Conservation (phyloP, 2,113 vertebrate genomes). For the Aspidoscelis tigris region DNA sequence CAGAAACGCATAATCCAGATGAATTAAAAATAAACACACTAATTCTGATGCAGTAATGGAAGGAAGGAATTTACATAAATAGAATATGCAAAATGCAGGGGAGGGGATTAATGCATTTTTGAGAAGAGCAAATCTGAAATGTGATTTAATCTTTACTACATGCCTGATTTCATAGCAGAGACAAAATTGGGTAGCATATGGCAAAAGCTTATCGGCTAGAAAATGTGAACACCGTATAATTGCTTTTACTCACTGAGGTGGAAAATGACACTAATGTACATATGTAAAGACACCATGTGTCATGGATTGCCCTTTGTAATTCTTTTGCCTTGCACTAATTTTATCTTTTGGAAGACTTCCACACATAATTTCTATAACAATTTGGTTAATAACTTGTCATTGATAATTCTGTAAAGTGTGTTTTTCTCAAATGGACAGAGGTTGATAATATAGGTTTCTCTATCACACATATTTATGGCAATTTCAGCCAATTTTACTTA, state of each 20-base stretch:
- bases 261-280: conserved; percentile 18
- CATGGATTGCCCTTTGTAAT: conserved; percentile 18
- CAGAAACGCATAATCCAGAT: neutral
- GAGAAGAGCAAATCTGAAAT: neutral
- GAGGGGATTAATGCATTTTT: neutral
- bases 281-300: conserved; percentile 12
- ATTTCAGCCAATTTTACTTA: neutral
- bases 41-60: neutral
- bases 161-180: conserved; percentile 10
- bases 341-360: neutral
- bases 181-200: conserved; percentile 4
- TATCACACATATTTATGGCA: neutral
- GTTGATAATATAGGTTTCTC: neutral
- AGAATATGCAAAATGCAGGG: neutral
- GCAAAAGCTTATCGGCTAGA: conserved; percentile 21
- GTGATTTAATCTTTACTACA: conserved; percentile 10
- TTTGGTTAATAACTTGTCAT: neutral
- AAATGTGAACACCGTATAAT: conserved; percentile 22
- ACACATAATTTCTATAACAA: neutral
- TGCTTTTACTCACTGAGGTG: conserved; percentile 17
- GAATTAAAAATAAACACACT: no score
- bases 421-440: neutral
- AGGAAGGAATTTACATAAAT: neutral
- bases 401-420: neutral
- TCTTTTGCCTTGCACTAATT: conserved; percentile 10